Evolutionary conservation across 2,888 invertebrate genomes (phyloP), one percentile per base, ranked within the genome.

Genomic region (Diadegma fenestrale): DNA sequence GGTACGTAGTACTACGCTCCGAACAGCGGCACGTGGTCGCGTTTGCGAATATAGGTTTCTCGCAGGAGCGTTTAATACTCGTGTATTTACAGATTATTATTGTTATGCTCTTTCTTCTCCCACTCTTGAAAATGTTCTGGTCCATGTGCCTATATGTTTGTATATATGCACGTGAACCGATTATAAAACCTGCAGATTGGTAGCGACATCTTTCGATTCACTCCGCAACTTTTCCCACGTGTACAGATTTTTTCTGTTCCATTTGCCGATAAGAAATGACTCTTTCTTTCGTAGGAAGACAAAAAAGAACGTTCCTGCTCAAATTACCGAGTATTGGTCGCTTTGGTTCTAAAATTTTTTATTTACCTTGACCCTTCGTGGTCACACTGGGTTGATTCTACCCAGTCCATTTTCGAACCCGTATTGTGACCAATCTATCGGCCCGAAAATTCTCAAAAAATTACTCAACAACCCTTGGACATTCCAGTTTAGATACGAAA

Each of bases 41-140:
- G 80, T 88, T 85, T 78, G 80, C 82, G 80, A 87, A 87, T 88
- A 87, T 86, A 85, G 86, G 87, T 88, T 87, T 86, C 84, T 86
- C 82, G 78, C 82, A 82, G 84, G 85, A 85, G 80, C 81, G 81
- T 88, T 87, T 86, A 87, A 85, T 86, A 87, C 86, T 78, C 64
- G 85, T 86, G 85, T 87, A 88, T 88, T 86, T 86, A 87, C 86
- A 63, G 86, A 86, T 87, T 88, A 88, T 88, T 87, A 82, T 86
- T 88, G 88, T 87, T 88, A 88, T 88, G 85, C 75, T 82, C 79
- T 82, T 85, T 80, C 68, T 68, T 72, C 75, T 80, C 86, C 86
- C 80, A 81, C 77, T 80, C 78, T 43, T 41, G 78, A 76, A 86
- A 84, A 81, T 75, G 43, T 73, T 76, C 76, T 71, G 61, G 69